Conservation (phyloP, 2,888 invertebrate species). For the Leptinotarsa peninsularis region DNA sequence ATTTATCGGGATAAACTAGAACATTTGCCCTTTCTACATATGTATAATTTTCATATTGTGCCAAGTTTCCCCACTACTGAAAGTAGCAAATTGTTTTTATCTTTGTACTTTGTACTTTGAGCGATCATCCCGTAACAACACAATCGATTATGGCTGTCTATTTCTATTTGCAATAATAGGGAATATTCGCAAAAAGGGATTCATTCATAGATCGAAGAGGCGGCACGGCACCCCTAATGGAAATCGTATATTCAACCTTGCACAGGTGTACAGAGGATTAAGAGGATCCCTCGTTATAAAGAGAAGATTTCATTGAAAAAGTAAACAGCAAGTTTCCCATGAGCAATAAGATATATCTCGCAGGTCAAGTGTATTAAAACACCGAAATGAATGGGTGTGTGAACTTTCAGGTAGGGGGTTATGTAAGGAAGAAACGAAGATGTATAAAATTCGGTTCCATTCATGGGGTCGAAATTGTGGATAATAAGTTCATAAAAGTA, state of each 20-base stretch:
- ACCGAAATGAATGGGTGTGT: conserved; percentile 17
- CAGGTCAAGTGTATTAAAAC: conserved; percentile 28
- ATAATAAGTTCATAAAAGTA: neutral
- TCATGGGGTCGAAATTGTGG: neutral
- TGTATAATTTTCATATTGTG: no score
- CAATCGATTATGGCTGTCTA: conserved; percentile 24
- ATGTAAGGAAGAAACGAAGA: neutral
- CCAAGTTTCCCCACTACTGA: no score
- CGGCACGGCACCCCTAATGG: conserved; percentile 23
- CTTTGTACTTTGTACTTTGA: neutral
- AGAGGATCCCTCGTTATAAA: conserved; percentile 5
- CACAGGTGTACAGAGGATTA: conserved; percentile 28
- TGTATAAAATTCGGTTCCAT: neutral
- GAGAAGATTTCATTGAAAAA: conserved; percentile 19
- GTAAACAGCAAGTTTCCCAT: conserved; percentile 24
- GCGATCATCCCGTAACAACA: conserved; percentile 13
- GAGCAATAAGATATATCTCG: conserved; percentile 24
- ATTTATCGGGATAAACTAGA: no score
- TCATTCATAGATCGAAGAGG: conserved; percentile 24
- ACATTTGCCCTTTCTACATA: no score
- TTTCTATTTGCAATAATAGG: conserved; percentile 23
- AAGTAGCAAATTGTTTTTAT: no score
- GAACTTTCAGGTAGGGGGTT: conserved; percentile 9
- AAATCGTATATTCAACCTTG: conserved; percentile 22
- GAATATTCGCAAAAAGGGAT: conserved; percentile 27